phyloP scores from a whole-genome alignment of 2,888 invertebrate species.

The Callyntrura guangdongensis region DNA sequence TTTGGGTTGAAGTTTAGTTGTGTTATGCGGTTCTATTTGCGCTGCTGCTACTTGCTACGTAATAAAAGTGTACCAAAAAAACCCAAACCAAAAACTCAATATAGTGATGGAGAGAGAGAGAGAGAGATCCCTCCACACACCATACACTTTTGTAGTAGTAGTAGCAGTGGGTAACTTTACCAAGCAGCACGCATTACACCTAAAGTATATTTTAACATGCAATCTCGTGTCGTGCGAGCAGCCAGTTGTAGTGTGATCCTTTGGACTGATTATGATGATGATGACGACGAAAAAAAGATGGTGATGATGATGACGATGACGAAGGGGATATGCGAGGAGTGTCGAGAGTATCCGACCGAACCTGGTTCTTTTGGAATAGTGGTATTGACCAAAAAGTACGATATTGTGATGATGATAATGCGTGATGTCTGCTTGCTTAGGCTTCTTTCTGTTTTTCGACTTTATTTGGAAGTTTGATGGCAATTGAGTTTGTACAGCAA shows the following conservation, averaged over 20 bases:
- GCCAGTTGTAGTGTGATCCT: background rate
- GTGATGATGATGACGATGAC: conserved; percentile 30
- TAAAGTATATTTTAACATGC: conserved; percentile 46
- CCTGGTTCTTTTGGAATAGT: conserved; percentile 55
- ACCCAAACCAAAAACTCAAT: conserved; percentile 17
- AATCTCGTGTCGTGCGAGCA: conserved; percentile 25
- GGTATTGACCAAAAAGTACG: conserved; percentile 47
- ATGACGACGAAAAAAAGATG: no score
- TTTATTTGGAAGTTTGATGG: no score
- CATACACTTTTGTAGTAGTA: no score
- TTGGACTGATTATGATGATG: conserved; percentile 29
- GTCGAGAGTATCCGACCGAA: conserved; percentile 62
- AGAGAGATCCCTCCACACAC: conserved; percentile 23
- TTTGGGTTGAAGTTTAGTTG: background rate
- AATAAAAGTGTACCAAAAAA: background rate
- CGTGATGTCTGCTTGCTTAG: conserved; percentile 13
- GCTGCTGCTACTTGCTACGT: no score
- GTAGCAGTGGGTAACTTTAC: no score
- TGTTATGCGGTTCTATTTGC: background rate
- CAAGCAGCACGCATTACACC: conserved; percentile 51
- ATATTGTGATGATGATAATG: background rate
- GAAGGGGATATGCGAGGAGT: no score
- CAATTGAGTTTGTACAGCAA: no score
- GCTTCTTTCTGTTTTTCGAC: no score
- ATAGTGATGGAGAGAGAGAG: no score